These are phyloP conservation scores for Nephotettix cincticeps DNA, from an alignment of 1,140 invertebrate genomes.

Conservation along the genomic window DNA sequence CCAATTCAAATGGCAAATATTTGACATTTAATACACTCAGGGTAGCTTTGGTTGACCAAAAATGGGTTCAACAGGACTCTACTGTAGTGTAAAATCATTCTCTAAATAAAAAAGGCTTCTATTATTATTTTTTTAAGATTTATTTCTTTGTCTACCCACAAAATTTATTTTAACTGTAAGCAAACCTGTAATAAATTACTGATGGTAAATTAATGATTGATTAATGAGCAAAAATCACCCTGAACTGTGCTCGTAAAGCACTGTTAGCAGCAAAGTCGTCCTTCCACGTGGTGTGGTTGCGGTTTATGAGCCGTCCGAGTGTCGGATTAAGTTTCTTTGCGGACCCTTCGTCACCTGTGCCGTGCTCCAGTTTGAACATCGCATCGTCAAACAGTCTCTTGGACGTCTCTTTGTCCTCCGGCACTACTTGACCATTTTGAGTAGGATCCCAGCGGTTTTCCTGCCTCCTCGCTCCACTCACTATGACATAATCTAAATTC, in stretches of 20 bases:
- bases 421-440: slow-evolving; percentile 92
- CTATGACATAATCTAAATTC: slow-evolving; percentile 97
- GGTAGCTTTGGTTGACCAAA: too few species aligned
- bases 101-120: too few species aligned
- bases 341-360: slow-evolving; percentile 72
- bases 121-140: too few species aligned
- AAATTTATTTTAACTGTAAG: too few species aligned
- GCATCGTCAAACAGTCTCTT: slow-evolving; percentile 89
- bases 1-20: too few species aligned
- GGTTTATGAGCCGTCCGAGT: slow-evolving; percentile 70
- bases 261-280: slow-evolving; percentile 91
- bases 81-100: too few species aligned
- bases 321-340: slow-evolving; percentile 68
- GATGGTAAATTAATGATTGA: too few species aligned
- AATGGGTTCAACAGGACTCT: too few species aligned
- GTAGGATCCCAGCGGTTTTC: slow-evolving; percentile 98
- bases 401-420: slow-evolving; percentile 85
- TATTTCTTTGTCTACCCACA: too few species aligned
- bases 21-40: too few species aligned
- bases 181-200: too few species aligned
- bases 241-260: slow-evolving; percentile 75
- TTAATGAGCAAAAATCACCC: too few species aligned
- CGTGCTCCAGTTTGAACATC: slow-evolving; percentile 96
- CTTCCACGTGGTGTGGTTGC: slow-evolving; percentile 78
- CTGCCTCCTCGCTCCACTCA: slow-evolving; percentile 92